Evolutionary conservation across 2,113 vertebrate genomes (phyloP).

Genomic region (Sinocyclocheilus anophthalmus): DNA sequence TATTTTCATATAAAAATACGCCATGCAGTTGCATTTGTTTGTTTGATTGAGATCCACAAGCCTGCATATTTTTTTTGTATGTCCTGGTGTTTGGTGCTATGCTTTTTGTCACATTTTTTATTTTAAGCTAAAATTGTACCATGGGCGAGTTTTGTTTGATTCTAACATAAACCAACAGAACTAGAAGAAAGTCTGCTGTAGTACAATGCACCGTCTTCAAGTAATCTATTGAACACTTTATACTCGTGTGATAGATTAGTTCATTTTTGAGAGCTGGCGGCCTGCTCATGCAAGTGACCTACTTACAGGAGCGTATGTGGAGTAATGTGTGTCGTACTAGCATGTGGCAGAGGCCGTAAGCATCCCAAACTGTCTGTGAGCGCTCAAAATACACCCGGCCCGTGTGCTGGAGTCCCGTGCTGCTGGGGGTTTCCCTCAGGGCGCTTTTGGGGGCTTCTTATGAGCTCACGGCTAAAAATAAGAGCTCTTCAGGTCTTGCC

Average conservation of each 20-base stretch:
- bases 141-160: too few species aligned
- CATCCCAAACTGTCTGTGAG: conserved; percentile 29
- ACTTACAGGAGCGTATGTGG: conserved; percentile 43
- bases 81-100: too few species aligned
- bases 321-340: conserved; percentile 38
- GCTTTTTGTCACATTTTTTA: too few species aligned
- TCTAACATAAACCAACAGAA: too few species aligned
- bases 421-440: conserved; percentile 73
- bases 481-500: not conserved
- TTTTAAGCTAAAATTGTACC: too few species aligned
- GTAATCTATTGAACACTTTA: not conserved
- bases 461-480: conserved; percentile 73
- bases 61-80: too few species aligned
- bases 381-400: conserved; percentile 69
- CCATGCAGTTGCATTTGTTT: too few species aligned
- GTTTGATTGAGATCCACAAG: too few species aligned
- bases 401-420: conserved; percentile 62
- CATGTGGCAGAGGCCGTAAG: conserved; percentile 48
- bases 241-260: not conserved
- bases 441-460: conserved; percentile 65
- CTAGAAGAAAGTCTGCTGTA: too few species aligned
- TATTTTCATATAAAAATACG: too few species aligned
- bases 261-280: not conserved
- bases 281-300: conserved; percentile 48
- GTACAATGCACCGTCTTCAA: not conserved